Base-by-base conservation (phyloP, 2,797 vertebrate species). In the Selene dorsalis region DNA sequence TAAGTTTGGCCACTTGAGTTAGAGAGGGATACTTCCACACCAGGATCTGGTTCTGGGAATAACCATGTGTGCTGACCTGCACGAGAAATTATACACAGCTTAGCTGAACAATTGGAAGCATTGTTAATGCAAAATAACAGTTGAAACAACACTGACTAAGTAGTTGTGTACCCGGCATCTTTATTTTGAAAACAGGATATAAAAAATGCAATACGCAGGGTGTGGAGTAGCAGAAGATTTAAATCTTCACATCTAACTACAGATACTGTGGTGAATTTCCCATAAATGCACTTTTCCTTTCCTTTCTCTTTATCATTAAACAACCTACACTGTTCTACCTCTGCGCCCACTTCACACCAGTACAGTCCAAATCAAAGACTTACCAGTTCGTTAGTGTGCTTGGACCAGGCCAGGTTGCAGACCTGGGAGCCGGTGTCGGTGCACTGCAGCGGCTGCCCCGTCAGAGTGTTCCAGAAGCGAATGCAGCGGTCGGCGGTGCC, bases 331-430 rank as follows among this genome's bases (percentile, higher is more conserved):
- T n/a, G 20, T n/a, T 57, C 17, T 57, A 32, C 8, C 20, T 39
- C 32, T 14, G 13, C 4, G 24, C 38, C 4, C 0, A 52, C 26
- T 62, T 75, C 18, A 57, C 28, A 62, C 4, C 39, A 50, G 18
- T n/a, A 24, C 0, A 3, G 30, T 56, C 8, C 2, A 56, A 30
- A 71, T n/a, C 7, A 26, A 24, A n/a, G 1, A 90, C 96, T 91
- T 88, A 99, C 98, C 88, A 99, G 95, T 80, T 99, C 98, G 0
- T 99, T 99, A 58, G 98, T 97, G 9, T 99, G 98, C 79, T 99
- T 99, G 41, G 98, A 99, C 98, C 98, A 99, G 93, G 98, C 98
- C 84, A 99, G 94, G 93, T 99, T 99, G 95, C 98, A 99, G 69
- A 99, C 98, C 69, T 99, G 98, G 0, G 98, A 99, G 3, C 98